Evolutionary conservation across 2,888 invertebrate species (phyloP), one percentile per base, ranked within the genome.

Genomic region (Elmis aenea): DNA sequence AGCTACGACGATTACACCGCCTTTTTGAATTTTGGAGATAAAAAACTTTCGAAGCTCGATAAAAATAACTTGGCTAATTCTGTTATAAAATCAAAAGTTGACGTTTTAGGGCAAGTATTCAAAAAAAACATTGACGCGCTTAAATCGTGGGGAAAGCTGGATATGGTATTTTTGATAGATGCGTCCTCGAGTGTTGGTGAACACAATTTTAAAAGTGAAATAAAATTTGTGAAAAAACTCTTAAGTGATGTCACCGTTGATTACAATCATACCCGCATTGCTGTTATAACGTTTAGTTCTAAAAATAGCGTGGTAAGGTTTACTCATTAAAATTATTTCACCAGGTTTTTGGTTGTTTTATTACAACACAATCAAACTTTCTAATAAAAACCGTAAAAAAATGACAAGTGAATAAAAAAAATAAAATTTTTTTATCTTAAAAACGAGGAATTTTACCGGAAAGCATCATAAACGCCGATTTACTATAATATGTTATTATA

Each of bases 151-250:
- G 44, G 49, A 3, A 46, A 70, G 60, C 63, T 79, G 42, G 83
- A 83, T 53, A 62, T 83, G 21, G 72, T 83, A 13, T 83, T 83
- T 58, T 64, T 83, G 26, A 76, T 83, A 26, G 83, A 83, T 53
- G 75, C 77, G 8, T 82, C 82, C n/a, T 77, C 77, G 0, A 81
- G 80, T 47, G 79, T 83, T 2, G 83, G 82, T 1, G 69, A 71
- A 43, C 63, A 69, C 11, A 81, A 83, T 61, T 83, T 83, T 58
- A 66, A 68, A 42, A 79, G 77, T 57, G 83, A 83, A 58, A 60
- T 83, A 28, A 77, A 75, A 54, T 82, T 83, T 58, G 80, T 82
- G 22, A 74, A 75, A 54, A 81, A 77, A 57, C 61, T 83, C 3
- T 57, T 83, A 23, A 76, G 80, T 15, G 78, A 79, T 54, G 78